These are phyloP conservation scores for Zootermopsis nevadensis DNA, from an alignment of 2,888 invertebrate genomes.

Conservation along the genomic window DNA sequence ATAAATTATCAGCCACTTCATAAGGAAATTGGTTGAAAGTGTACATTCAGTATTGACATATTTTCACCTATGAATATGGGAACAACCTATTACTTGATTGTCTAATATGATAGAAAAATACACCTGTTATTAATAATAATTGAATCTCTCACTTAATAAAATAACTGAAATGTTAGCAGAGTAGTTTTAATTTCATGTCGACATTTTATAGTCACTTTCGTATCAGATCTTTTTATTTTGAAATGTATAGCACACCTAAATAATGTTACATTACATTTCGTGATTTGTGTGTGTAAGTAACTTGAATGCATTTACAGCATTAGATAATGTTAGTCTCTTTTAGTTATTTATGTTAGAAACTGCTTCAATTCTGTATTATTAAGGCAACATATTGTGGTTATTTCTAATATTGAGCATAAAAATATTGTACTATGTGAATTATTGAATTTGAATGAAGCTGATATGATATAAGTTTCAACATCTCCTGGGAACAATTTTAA, in stretches of 20 bases:
- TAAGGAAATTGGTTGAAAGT: background rate
- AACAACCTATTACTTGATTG: background rate
- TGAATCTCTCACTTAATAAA: background rate
- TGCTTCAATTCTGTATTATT: background rate
- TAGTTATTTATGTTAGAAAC: background rate
- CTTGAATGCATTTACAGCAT: background rate
- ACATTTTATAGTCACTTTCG: background rate
- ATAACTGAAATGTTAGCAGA: background rate
- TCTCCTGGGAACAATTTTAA: background rate
- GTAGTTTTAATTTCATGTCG: background rate
- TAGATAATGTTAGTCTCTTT: background rate
- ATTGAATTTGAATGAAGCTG: background rate
- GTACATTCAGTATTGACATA: background rate
- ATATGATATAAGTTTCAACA: background rate
- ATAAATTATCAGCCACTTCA: background rate
- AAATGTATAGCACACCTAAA: background rate
- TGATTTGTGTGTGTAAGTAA: background rate
- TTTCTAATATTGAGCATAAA: conserved; percentile 32
- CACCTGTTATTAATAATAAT: background rate
- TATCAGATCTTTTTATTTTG: background rate
- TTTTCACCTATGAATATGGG: background rate
- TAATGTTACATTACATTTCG: background rate
- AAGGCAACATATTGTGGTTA: background rate
- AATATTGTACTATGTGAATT: conserved; percentile 16
- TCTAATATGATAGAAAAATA: conserved; percentile 17